phyloP scores from a whole-genome alignment of 2,113 vertebrate genomes.

The Gallinago jamesoni region DNA sequence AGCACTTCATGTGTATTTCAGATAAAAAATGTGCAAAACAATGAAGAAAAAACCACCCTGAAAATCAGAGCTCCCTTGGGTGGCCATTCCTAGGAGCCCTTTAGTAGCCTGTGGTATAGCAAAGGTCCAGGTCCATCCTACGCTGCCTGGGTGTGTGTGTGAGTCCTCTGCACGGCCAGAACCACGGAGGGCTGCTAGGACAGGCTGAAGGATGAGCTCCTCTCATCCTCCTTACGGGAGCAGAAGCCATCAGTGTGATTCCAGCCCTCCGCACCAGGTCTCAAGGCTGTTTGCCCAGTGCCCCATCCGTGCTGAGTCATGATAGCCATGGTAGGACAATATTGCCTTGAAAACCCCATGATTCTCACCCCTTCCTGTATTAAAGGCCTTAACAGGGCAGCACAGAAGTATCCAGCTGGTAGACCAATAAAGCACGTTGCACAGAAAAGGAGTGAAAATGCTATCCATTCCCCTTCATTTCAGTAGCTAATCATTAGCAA shows the following conservation, averaged over 20 bases:
- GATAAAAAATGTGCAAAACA: neutral
- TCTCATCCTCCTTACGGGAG: neutral
- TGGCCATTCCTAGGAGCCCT: neutral
- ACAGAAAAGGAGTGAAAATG: neutral
- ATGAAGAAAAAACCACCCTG: neutral
- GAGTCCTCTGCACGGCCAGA: neutral
- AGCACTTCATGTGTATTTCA: neutral
- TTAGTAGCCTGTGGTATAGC: rapidly evolving
- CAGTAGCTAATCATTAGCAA: neutral
- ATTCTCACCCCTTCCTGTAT: neutral
- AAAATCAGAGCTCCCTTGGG: neutral
- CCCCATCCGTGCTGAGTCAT: neutral
- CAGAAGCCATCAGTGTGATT: neutral
- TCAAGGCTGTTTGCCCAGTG: neutral
- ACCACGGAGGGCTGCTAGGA: neutral
- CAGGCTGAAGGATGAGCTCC: rapidly evolving
- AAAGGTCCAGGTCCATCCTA: neutral
- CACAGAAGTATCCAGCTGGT: neutral
- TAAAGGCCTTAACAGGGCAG: neutral
- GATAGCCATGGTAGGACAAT: neutral
- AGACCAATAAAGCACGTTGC: neutral
- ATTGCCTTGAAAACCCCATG: neutral
- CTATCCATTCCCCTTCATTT: neutral
- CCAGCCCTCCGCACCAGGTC: neutral
- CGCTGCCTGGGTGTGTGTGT: neutral